phyloP scores from a whole-genome alignment of 2,888 invertebrate genomes.

The Hypselothyrea guttata region DNA sequence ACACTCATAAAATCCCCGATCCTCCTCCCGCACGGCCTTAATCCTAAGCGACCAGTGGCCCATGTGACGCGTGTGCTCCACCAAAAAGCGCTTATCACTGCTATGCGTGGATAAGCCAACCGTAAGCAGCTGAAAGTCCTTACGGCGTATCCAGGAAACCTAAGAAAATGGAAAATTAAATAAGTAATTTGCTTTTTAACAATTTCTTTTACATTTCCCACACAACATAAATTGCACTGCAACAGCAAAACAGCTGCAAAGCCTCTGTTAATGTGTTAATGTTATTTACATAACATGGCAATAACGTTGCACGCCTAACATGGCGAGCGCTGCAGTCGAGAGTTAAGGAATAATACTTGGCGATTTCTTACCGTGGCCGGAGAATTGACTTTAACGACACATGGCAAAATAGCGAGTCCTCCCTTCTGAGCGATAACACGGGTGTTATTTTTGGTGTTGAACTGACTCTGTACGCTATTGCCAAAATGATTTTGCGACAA shows the following conservation, averaged over 20 bases:
- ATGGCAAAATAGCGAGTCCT: conserved; percentile 81
- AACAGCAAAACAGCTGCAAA: too few species aligned
- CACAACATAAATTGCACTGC: too few species aligned
- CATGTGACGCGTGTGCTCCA: conserved; percentile 85
- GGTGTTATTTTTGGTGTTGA: conserved; percentile 82
- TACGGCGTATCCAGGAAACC: conserved; percentile 87
- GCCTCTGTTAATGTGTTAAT: too few species aligned
- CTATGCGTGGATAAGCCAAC: conserved; percentile 86
- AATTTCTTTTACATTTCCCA: too few species aligned
- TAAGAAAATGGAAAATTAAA: conserved; percentile 44
- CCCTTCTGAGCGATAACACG: conserved; percentile 82
- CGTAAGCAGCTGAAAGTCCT: conserved; percentile 86
- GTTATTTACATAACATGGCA: too few species aligned
- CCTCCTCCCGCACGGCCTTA: conserved; percentile 82
- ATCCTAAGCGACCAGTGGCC: conserved; percentile 84
- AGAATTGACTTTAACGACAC: conserved; percentile 82
- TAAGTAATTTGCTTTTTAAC: not conserved
- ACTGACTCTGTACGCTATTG: conserved; percentile 78
- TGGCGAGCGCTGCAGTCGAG: too few species aligned
- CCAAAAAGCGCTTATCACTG: conserved; percentile 86
- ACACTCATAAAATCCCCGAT: conserved; percentile 85
- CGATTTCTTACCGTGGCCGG: conserved; percentile 81
- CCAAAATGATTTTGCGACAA: conserved; percentile 81
- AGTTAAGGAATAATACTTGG: not conserved
- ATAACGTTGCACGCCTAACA: too few species aligned